These are phyloP conservation scores for Rissa tridactyla DNA, from an alignment of 2,113 vertebrate species.

Conservation along the genomic window DNA sequence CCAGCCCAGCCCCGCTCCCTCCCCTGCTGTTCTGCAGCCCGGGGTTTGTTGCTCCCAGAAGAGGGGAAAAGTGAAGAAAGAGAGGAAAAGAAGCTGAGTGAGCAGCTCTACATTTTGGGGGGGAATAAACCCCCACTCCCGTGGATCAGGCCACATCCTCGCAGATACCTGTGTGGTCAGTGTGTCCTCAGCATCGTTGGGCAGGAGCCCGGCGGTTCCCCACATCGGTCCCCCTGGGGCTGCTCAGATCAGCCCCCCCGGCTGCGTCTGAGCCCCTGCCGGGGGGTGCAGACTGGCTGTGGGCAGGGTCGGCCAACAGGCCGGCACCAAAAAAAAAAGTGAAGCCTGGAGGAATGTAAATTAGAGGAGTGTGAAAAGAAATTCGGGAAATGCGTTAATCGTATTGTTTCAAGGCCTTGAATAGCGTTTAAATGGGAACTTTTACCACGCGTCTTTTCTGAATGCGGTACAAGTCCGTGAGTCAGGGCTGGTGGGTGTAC, in stretches of 20 bases:
- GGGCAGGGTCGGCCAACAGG: background rate
- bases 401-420: slow-evolving; percentile 8
- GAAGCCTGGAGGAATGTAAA: background rate
- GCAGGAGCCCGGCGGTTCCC: background rate
- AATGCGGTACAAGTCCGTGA: slow-evolving; percentile 12
- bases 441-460: background rate
- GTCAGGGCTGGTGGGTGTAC: slow-evolving; percentile 46
- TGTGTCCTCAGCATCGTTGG: background rate
- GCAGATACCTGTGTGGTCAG: background rate
- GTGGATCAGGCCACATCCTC: background rate
- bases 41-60: background rate
- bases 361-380: background rate
- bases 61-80: background rate
- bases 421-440: slow-evolving; percentile 9
- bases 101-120: background rate
- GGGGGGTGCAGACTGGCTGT: background rate
- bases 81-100: background rate
- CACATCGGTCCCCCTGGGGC: background rate
- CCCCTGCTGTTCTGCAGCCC: background rate
- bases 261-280: background rate
- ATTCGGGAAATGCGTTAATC: slow-evolving; percentile 6
- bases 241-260: background rate
- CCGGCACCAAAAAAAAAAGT: background rate
- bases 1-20: fast-evolving
- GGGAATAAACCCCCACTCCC: fast-evolving